Evolutionary conservation across 2,888 invertebrate genomes (phyloP).

Genomic region (Drosophila pullipes): DNA sequence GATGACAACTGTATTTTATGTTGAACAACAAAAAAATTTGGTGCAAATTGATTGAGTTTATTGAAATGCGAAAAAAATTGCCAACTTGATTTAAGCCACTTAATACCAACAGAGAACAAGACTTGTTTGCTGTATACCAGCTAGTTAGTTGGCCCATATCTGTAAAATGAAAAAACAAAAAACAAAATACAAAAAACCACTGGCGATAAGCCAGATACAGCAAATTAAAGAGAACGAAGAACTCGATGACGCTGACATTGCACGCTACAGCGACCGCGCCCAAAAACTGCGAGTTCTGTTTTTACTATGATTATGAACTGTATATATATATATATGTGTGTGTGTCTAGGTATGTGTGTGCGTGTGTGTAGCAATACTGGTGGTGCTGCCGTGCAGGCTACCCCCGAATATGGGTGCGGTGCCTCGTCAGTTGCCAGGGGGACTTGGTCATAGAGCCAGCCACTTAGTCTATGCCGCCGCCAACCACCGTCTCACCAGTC

Average conservation of each 20-base stretch:
- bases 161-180: conserved; percentile 14
- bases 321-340: conserved; percentile 6
- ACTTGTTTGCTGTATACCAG: conserved; percentile 12
- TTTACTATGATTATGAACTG: not conserved
- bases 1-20: not conserved
- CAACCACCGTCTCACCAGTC: conserved; percentile 6
- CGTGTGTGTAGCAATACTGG: conserved; percentile 42
- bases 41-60: not conserved
- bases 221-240: conserved; percentile 37
- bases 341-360: not conserved
- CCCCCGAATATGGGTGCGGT: conserved; percentile 51
- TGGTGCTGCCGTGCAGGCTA: conserved; percentile 41
- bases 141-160: conserved; percentile 32
- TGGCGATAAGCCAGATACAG: conserved; percentile 31
- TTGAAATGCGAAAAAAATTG: not conserved
- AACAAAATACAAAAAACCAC: not conserved
- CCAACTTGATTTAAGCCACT: conserved; percentile 18
- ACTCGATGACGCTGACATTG: conserved; percentile 52
- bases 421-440: conserved; percentile 25
- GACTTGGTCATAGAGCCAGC: conserved; percentile 34
- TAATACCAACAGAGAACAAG: conserved; percentile 10
- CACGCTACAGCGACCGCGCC: conserved; percentile 52
- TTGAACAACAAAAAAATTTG: not conserved
- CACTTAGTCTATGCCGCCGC: conserved; percentile 57
- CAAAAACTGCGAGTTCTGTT: conserved; percentile 16